A percentile compares a stretch with the other conserved stretches of the same genome.
phyloP scores from a whole-genome alignment of 2,888 invertebrate genomes.

The Ischnus inquisitorius region DNA sequence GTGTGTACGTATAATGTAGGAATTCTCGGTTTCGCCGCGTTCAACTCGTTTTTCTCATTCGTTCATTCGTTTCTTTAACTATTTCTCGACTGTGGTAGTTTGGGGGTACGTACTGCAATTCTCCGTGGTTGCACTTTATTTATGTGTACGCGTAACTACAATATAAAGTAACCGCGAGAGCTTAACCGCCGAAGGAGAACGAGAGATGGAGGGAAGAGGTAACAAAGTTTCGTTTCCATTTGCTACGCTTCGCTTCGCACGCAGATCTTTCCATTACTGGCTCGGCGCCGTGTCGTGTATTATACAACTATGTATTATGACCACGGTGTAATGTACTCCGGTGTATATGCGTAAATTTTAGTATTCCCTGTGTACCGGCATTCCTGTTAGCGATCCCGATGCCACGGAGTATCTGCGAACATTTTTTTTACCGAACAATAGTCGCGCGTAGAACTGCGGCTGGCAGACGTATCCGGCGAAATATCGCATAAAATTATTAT shows the following conservation, averaged over 20 bases:
- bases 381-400: conserved; percentile 27
- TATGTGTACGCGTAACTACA: conserved; percentile 39
- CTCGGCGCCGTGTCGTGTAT: conserved; percentile 15
- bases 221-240: conserved; percentile 69
- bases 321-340: conserved; percentile 4
- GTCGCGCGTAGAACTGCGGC: conserved; percentile 7
- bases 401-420: background rate
- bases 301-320: conserved; percentile 17
- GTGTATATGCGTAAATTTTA: conserved; percentile 19
- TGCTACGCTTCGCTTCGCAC: conserved; percentile 64
- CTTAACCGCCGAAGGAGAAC: background rate
- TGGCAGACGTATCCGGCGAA: background rate
- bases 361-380: conserved; percentile 21
- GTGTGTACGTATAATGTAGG: background rate
- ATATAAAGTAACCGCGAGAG: conserved; percentile 35
- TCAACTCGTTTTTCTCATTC: background rate
- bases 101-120: conserved; percentile 9
- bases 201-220: conserved; percentile 37
- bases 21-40: background rate
- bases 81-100: conserved; percentile 27
- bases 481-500: background rate
- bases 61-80: conserved; percentile 1
- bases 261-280: conserved; percentile 52
- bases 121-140: conserved; percentile 16
- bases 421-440: conserved; percentile 14